Percentiles rank a stretch among this genome's conserved stretches.
These are phyloP conservation scores for Eurystomus glaucurus DNA, from an alignment of 2,797 vertebrate genomes.

Conservation along the genomic window DNA sequence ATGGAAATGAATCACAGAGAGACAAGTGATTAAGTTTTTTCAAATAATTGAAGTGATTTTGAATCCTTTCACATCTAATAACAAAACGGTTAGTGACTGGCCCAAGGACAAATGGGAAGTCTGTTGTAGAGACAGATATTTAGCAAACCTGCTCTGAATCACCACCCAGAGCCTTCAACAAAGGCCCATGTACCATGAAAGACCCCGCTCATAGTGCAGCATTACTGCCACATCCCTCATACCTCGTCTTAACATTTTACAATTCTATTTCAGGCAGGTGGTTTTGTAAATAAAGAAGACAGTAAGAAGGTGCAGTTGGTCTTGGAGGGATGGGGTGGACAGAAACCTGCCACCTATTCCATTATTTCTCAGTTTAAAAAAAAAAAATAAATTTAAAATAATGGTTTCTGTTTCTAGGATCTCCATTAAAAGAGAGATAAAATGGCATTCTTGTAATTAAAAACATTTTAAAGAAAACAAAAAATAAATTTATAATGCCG, in stretches of 20 bases:
- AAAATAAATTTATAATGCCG: not conserved
- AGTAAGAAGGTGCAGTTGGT: not conserved
- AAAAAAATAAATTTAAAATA: not conserved
- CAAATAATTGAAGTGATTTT: slow-evolving; percentile 9
- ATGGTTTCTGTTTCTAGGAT: not conserved
- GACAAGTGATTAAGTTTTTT: slow-evolving; percentile 26
- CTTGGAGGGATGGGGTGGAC: not conserved
- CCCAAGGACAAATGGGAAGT: not conserved
- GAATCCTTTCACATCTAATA: slow-evolving; percentile 13
- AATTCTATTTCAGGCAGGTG: not conserved
- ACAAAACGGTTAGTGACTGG: not conserved
- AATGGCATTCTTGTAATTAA: not conserved
- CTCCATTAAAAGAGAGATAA: slow-evolving; percentile 19
- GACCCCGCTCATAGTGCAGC: rapidly evolving
- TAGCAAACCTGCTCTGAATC: not conserved
- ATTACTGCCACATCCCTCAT: not conserved
- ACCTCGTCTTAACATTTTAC: not conserved
- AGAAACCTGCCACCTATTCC: not conserved
- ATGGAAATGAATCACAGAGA: slow-evolving; percentile 43
- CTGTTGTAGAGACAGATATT: not conserved
- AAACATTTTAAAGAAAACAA: not conserved
- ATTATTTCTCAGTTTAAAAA: not conserved
- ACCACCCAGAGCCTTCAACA: not conserved
- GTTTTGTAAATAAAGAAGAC: not conserved
- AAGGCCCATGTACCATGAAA: not conserved